Base-by-base conservation (phyloP, 2,113 vertebrate species). In the Rhodinocichla rosea region DNA sequence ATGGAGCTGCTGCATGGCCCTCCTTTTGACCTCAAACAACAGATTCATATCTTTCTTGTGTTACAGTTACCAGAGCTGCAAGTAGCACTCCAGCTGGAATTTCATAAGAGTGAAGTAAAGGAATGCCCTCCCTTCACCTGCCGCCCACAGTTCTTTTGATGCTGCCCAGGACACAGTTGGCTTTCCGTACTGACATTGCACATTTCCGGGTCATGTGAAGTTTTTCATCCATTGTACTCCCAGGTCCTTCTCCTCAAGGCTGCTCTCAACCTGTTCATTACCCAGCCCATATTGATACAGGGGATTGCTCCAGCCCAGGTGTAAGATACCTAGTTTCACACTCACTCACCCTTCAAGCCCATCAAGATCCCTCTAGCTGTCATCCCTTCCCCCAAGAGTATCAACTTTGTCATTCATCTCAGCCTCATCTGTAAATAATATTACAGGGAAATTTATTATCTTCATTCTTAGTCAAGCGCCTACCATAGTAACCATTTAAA, bases 1-100 rank as follows among this genome's bases (percentile, higher is more conserved):
- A n/a, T 6, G 1, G 11, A 49, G 2, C 5, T 32, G 44, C 24
- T 18, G 1, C 0, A 0, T 5, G 19, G 7, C 30, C 15, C 8
- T 67, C 7, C 23, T 64, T 49, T 55, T 15, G 16, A 17, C 18
- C 4, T 0, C 0, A 11, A 33, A 12, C 8, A 23, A 9, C 19
- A 73, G 7, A 3, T 45, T 37, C 4, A 3, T 9, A 2, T n/a
- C 14, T 7, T 33, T 70, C 5, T 52, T 39, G 2, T 53, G 33
- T 3, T 39, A 13, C 4, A 44, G 7, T 15, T 17, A 7, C 5
- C 49, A 35, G 22, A 27, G 9, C 32, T 73, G 23, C 6, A 18
- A 4, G 4, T 14, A 56, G 33, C 1, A 8, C 30, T 67, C 2
- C 5, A 6, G 22, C 12, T 24, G 28, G 13, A 5, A 20, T 60